Evolutionary conservation across 2,888 invertebrate genomes (phyloP).

Genomic region (Sicus ferrugineus): DNA sequence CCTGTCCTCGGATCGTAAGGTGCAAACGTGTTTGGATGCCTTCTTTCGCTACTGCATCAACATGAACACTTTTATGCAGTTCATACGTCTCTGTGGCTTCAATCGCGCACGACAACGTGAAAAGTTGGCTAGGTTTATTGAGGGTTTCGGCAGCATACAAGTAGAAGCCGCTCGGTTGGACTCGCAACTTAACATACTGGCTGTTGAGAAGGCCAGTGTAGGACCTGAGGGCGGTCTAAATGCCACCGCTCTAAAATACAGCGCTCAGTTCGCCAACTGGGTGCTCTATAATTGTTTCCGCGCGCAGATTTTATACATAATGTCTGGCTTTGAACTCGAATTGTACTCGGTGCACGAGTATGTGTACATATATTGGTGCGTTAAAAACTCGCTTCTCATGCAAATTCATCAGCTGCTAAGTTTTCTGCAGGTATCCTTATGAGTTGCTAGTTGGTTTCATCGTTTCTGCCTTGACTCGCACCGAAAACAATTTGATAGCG

Average conservation of each 20-base stretch:
- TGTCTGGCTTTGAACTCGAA: slow-evolving; percentile 94
- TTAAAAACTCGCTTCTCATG: not conserved
- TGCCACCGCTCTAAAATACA: slow-evolving; percentile 72
- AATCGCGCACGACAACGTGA: slow-evolving; percentile 95
- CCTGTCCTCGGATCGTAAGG: slow-evolving; percentile 65
- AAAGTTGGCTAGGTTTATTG: slow-evolving; percentile 87
- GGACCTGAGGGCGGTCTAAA: slow-evolving; percentile 73
- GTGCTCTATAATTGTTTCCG: slow-evolving; percentile 91
- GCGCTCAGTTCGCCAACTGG: slow-evolving; percentile 75
- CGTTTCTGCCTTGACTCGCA: slow-evolving; percentile 87
- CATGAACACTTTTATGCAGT: slow-evolving; percentile 82
- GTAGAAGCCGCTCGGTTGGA: slow-evolving; percentile 91
- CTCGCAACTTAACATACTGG: slow-evolving; percentile 75
- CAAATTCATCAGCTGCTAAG: not conserved
- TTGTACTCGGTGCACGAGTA: slow-evolving; percentile 96
- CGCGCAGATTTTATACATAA: slow-evolving; percentile 91
- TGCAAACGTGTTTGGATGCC: slow-evolving; percentile 87
- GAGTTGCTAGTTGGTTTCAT: slow-evolving; percentile 95
- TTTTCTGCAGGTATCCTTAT: slow-evolving; percentile 78
- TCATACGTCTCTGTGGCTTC: slow-evolving; percentile 91
- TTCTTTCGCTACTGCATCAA: slow-evolving; percentile 81
- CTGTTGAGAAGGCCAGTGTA: slow-evolving; percentile 72
- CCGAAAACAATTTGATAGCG: slow-evolving; percentile 83
- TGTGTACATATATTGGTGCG: slow-evolving; percentile 91
- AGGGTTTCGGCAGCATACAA: slow-evolving; percentile 84